These are phyloP conservation scores for Cephus sareptanus DNA, from an alignment of 2,888 invertebrate genomes.

Conservation along the genomic window DNA sequence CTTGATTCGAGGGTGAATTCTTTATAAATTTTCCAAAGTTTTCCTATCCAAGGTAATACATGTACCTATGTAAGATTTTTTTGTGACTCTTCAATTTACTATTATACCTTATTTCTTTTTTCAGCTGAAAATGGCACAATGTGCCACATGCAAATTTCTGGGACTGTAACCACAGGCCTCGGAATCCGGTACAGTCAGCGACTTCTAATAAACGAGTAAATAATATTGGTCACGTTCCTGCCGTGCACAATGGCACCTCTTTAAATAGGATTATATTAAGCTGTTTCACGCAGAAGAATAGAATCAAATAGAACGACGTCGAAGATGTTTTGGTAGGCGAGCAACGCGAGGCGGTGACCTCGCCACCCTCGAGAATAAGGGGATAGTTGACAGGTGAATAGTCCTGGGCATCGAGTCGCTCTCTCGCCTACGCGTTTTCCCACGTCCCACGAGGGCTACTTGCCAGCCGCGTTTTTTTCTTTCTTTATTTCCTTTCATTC, in stretches of 20 bases:
- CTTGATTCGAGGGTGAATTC: not conserved
- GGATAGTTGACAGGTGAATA: slow-evolving; percentile 63
- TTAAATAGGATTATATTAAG: slow-evolving; percentile 66
- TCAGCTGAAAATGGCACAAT: not conserved
- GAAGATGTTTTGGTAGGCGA: slow-evolving; percentile 64
- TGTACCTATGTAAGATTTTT: not conserved
- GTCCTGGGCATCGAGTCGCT: slow-evolving; percentile 31
- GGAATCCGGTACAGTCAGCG: slow-evolving; percentile 32
- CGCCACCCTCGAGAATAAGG: slow-evolving; percentile 7
- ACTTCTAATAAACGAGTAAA: slow-evolving; percentile 64
- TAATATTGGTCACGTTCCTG: slow-evolving; percentile 64
- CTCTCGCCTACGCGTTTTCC: slow-evolving; percentile 36
- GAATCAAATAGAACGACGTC: slow-evolving; percentile 62
- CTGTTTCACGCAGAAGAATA: slow-evolving; percentile 62
- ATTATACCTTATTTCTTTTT: not conserved
- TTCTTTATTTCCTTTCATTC: not conserved
- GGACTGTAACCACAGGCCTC: not conserved
- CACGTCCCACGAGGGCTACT: slow-evolving; percentile 40
- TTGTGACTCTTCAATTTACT: not conserved
- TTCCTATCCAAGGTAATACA: not conserved
- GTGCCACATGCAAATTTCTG: not conserved
- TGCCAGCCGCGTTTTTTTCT: slow-evolving; percentile 1
- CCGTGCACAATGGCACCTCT: slow-evolving; percentile 48
- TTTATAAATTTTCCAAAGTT: not conserved
- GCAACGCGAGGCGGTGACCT: slow-evolving; percentile 36